A percentile compares a stretch with the other conserved stretches of the same genome.
Evolutionary conservation across 2,797 vertebrate genomes (phyloP).

Genomic region (Peromyscus melanophrys): DNA sequence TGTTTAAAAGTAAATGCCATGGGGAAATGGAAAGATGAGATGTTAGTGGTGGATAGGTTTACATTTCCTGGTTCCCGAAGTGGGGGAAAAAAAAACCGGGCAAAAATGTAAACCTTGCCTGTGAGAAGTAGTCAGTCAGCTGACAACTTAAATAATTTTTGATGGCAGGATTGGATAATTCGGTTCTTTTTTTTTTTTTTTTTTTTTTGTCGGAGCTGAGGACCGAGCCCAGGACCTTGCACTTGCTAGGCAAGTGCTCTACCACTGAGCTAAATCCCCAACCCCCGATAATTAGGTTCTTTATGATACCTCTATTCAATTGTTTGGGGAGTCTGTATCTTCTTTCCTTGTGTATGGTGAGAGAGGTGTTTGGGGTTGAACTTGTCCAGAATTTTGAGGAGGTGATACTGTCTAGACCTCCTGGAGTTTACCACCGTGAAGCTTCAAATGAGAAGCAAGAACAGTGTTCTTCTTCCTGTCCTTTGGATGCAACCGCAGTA

Average conservation of each 20-base stretch:
- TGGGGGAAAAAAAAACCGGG: background rate
- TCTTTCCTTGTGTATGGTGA: background rate
- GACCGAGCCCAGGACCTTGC: too few species aligned
- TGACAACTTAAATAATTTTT: slow-evolving; percentile 20
- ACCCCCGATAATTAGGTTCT: background rate
- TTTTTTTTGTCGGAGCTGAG: too few species aligned
- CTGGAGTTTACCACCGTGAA: background rate
- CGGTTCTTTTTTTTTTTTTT: background rate
- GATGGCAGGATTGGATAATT: slow-evolving; percentile 46
- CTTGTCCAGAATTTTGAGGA: slow-evolving; percentile 32
- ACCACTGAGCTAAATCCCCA: too few species aligned
- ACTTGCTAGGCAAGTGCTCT: too few species aligned
- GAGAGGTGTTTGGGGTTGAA: background rate
- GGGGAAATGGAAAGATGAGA: slow-evolving; percentile 23
- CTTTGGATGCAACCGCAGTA: background rate
- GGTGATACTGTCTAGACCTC: background rate
- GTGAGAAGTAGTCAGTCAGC: background rate
- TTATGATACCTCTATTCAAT: slow-evolving; percentile 36
- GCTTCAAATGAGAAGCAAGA: background rate
- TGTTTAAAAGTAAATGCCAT: background rate
- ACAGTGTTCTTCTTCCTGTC: slow-evolving; percentile 25
- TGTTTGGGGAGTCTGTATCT: slow-evolving; percentile 19
- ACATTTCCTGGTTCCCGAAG: background rate
- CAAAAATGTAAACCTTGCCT: slow-evolving; percentile 15
- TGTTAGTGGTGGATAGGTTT: background rate